Evolutionary conservation across 1,140 invertebrate genomes (phyloP), one percentile per base, ranked within the genome.

Genomic region (Drosophila miranda): DNA sequence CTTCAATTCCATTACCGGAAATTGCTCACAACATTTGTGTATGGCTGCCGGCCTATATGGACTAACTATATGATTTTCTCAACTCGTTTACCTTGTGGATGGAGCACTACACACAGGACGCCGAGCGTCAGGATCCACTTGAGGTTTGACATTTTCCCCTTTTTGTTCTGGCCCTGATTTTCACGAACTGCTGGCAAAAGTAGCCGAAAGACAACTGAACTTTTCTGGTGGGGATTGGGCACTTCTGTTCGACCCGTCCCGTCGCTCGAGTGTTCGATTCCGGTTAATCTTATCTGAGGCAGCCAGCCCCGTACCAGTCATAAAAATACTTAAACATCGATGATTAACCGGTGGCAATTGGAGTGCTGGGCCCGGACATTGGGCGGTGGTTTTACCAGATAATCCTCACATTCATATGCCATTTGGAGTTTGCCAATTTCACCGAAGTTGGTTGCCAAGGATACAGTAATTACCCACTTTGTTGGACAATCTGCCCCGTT

Each of bases 1-100:
- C 80, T 84, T 84, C 80, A 80, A 86, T 83, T 80, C 81, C 86
- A 84, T 84, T 84, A 86, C 72, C 73, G 68, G 77, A 52, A 75
- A 80, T 76, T 72, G 75, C 51, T 48, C 55, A 60, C 58, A 72
- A 67, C 57, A 60, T 61, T 78, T 55, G 19, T 45, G 14, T 41
- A 52, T 59, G 6, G n/a, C 14, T 26, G 26, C 0, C 23, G 23
- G 23, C 5, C 23, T 23, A 5, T 23, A 23, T 43, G 44, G 16
- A 41, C 63, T 16, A 13, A 43, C 63, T 16, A 13, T 43, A 28
- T 56, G 34, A 30, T 58, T 57, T 45, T 62, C 41, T 48, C 9
- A 43, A 13, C 16, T 2, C 21, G 21, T 52, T 57, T 82, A 84
- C 81, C 81, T 86, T 63, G 54, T 30, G 49, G 52, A 63, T 68